Conservation (phyloP, 1,140 invertebrate species). For the Macrotrachela quadricornifera region DNA sequence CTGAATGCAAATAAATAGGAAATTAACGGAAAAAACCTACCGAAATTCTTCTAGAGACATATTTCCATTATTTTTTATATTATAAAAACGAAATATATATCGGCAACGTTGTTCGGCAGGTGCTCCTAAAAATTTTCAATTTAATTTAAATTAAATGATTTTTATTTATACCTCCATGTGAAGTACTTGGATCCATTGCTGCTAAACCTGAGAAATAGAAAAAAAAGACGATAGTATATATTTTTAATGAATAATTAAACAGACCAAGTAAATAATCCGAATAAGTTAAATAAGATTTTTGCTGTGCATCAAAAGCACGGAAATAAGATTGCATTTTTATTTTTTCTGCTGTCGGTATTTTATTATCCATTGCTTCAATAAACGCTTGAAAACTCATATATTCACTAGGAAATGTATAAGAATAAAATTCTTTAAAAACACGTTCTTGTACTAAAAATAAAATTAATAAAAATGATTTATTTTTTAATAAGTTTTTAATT, state of each 20-base stretch:
- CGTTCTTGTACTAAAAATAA: background rate
- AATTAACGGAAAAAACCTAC: too few species aligned
- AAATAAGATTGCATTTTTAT: too few species aligned
- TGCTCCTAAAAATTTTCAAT: conserved; percentile 1
- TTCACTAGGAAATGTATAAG: background rate
- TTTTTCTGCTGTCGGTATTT: too few species aligned
- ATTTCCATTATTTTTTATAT: conserved; percentile 16
- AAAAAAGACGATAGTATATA: background rate
- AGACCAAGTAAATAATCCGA: background rate
- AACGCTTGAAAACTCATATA: background rate
- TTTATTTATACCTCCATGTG: conserved; percentile 33
- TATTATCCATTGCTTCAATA: too few species aligned
- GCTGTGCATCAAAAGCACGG: too few species aligned
- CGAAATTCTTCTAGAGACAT: too few species aligned
- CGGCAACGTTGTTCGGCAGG: conserved; percentile 35
- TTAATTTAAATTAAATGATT: too few species aligned
- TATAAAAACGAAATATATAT: conserved; percentile 37
- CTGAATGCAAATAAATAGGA: too few species aligned
- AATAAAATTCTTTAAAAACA: background rate
- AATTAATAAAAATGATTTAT: background rate
- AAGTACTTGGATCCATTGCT: conserved; percentile 33
- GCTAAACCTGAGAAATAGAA: conserved; percentile 30
- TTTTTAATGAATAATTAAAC: background rate
- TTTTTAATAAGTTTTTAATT: background rate
- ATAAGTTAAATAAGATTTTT: too few species aligned